phyloP scores from a whole-genome alignment of 23 tunicate genomes.

The Halocynthia roretzi region DNA sequence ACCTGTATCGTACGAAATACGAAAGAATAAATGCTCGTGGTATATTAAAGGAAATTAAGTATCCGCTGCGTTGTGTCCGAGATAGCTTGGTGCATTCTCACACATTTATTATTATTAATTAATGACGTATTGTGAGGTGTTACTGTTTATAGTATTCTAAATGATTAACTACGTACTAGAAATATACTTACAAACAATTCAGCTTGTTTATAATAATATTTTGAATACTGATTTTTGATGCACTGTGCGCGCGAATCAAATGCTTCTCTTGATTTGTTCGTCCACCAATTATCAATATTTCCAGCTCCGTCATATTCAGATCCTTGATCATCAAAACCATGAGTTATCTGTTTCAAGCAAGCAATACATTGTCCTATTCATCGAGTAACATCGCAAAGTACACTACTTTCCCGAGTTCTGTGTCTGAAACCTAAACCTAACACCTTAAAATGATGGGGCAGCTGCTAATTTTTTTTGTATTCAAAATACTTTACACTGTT shows the following conservation, averaged over 20 bases:
- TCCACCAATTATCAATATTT: slow-evolving; percentile 15
- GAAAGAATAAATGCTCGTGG: background rate
- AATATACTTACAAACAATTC: background rate
- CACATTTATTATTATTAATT: too few species aligned
- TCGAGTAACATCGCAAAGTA: too few species aligned
- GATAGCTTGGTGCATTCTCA: too few species aligned
- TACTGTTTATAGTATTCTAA: too few species aligned
- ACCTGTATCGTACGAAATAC: background rate
- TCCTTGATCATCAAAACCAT: slow-evolving; percentile 19
- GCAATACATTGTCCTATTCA: too few species aligned
- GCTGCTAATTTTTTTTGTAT: too few species aligned
- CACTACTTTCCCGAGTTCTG: too few species aligned
- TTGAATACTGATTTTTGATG: slow-evolving; percentile 9
- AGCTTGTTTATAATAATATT: background rate
- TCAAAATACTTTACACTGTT: too few species aligned
- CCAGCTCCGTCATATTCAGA: slow-evolving; percentile 5
- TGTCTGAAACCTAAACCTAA: too few species aligned
- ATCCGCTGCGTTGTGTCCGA: background rate
- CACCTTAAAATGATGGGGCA: too few species aligned
- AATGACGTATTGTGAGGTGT: too few species aligned
- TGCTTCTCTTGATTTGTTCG: background rate
- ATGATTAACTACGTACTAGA: background rate
- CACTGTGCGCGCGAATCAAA: slow-evolving; percentile 14
- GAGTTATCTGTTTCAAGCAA: background rate
- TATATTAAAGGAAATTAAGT: background rate